These are phyloP conservation scores for Astropecten irregularis DNA, from an alignment of 53 echinoderm and acorn worm genomes.

Conservation along the genomic window DNA sequence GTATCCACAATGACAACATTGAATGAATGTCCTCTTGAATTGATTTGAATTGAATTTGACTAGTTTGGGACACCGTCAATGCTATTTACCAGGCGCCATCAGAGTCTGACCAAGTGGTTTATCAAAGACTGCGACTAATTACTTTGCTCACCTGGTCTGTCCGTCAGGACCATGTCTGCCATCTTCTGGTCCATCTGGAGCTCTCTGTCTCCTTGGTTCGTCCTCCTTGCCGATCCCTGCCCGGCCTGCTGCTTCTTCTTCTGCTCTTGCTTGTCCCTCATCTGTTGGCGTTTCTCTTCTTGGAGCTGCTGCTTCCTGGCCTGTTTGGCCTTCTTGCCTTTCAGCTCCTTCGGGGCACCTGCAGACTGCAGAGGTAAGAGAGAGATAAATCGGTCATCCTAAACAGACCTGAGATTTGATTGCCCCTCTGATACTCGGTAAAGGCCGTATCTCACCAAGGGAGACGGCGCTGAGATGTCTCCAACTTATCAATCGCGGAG, in stretches of 20 bases:
- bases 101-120: no score
- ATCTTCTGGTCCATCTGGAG: constrained; percentile 11
- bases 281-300: constrained; percentile 60
- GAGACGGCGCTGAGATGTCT: not conserved
- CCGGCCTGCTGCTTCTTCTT: constrained; percentile 39
- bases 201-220: not conserved
- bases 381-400: no score
- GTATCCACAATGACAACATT: no score
- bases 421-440: not conserved
- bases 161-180: constrained; percentile 6
- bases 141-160: no score
- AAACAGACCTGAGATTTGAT: not conserved
- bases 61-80: no score
- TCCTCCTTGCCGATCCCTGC: not conserved
- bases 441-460: not conserved
- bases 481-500: no score
- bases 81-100: no score
- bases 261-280: constrained; percentile 41
- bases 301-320: constrained; percentile 62
- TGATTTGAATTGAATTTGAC: no score
- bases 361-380: constrained; percentile 67
- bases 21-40: no score
- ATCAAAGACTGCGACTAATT: no score
- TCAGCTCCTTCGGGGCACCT: constrained; percentile 74
- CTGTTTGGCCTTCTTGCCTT: constrained; percentile 86